Percentiles rank a stretch among this genome's conserved stretches.
phyloP scores from a whole-genome alignment of 2,113 vertebrate genomes.

The Prionailurus bengalensis region DNA sequence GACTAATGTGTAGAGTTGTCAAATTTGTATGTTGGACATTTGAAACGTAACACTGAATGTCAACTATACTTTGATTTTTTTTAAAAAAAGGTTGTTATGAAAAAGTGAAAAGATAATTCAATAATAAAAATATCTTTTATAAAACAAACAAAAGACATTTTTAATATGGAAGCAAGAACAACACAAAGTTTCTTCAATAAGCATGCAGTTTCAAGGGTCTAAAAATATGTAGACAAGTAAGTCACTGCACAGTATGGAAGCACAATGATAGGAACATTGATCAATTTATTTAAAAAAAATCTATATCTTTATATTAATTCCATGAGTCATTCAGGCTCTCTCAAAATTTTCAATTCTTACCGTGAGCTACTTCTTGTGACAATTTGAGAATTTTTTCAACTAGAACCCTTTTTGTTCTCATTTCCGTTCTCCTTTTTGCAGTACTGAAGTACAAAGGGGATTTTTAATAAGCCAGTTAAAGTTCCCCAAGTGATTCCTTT shows the following conservation, averaged over 20 bases:
- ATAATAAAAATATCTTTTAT: neutral
- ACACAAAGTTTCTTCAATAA: neutral
- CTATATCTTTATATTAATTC: neutral
- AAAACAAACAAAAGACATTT: neutral
- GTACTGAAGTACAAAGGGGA: neutral
- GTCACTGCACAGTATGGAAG: neutral
- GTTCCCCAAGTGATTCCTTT: neutral
- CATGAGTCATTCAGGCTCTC: neutral
- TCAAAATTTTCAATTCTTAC: neutral
- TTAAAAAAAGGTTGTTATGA: neutral
- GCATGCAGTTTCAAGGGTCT: neutral
- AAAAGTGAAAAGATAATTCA: neutral
- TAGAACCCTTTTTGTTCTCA: neutral
- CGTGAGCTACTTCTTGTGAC: neutral
- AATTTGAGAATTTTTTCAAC: neutral
- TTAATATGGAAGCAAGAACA: neutral
- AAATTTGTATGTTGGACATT: neutral
- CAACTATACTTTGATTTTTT: neutral
- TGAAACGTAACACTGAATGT: neutral
- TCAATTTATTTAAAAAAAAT: neutral
- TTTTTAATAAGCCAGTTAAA: slow-evolving; percentile 17
- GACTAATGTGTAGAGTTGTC: neutral
- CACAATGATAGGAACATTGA: neutral
- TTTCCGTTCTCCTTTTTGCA: neutral
- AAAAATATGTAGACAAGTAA: neutral